phyloP scores from a whole-genome alignment of 2,113 vertebrate species.

The Lycocorax pyrrhopterus region DNA sequence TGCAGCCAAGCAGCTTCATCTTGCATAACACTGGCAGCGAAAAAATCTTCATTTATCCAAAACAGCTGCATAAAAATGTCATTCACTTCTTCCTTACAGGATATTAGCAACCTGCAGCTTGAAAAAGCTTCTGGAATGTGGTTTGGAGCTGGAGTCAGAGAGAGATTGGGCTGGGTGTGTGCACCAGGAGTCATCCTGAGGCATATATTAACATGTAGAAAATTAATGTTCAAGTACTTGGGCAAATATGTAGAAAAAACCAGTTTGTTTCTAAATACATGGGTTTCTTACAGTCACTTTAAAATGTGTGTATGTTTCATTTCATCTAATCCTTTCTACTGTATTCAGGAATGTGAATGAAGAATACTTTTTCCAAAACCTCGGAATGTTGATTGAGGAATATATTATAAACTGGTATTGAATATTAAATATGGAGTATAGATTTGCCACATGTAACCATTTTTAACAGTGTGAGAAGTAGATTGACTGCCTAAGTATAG shows the following conservation, averaged over 20 bases:
- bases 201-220: neutral
- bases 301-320: neutral
- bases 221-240: neutral
- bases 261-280: neutral
- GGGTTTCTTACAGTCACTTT: fast-evolving
- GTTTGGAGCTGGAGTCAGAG: neutral
- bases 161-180: fast-evolving
- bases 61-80: neutral
- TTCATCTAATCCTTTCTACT: neutral
- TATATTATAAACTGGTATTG: neutral
- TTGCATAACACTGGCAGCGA: neutral
- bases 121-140: neutral
- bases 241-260: neutral
- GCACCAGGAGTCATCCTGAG: neutral
- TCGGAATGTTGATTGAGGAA: neutral
- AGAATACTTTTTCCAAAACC: neutral
- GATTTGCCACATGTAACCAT: neutral
- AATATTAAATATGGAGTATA: neutral
- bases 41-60: neutral
- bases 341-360: neutral
- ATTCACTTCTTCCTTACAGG: fast-evolving
- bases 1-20: neutral
- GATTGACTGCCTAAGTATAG: neutral
- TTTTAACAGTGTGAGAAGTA: neutral
- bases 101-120: neutral